phyloP scores from a whole-genome alignment of 2,797 vertebrate genomes.

The Hippopotamyrus pictus region DNA sequence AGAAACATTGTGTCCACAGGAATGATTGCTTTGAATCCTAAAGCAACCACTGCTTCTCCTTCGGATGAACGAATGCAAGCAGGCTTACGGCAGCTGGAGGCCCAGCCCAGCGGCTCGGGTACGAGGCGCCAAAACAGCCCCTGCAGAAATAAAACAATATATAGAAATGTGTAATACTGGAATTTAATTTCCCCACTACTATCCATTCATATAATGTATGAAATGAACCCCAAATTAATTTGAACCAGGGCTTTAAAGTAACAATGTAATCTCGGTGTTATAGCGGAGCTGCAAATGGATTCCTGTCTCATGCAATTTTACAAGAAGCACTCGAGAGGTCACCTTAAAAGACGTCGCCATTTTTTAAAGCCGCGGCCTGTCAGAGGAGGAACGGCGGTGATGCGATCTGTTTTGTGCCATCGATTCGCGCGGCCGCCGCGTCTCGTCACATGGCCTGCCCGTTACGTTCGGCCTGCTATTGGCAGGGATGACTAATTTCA shows the following conservation, averaged over 20 bases:
- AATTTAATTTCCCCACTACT: conserved; percentile 69
- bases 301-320: conserved; percentile 77
- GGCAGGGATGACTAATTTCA: conserved; percentile 76
- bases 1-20: conserved; percentile 37
- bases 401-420: conserved; percentile 73
- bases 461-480: conserved; percentile 62
- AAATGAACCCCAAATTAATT: conserved; percentile 77
- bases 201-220: conserved; percentile 74
- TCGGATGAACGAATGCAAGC: conserved; percentile 36
- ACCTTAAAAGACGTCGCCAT: conserved; percentile 74
- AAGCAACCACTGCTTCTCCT: conserved; percentile 9
- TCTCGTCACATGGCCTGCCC: conserved; percentile 63
- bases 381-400: conserved; percentile 67
- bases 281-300: conserved; percentile 73
- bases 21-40: conserved; percentile 28
- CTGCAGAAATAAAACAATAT: conserved; percentile 69
- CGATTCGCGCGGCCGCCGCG: conserved; percentile 63
- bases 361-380: conserved; percentile 70
- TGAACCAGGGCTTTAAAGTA: conserved; percentile 67
- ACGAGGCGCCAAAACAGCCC: conserved; percentile 61
- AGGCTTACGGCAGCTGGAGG: conserved; percentile 56
- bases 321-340: conserved; percentile 70
- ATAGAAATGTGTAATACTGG: conserved; percentile 66
- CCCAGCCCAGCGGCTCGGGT: conserved; percentile 52
- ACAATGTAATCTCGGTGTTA: conserved; percentile 75